Evolutionary conservation across 2,888 invertebrate genomes (phyloP), one percentile per base, ranked within the genome.

Genomic region (Drosophila picticornis): DNA sequence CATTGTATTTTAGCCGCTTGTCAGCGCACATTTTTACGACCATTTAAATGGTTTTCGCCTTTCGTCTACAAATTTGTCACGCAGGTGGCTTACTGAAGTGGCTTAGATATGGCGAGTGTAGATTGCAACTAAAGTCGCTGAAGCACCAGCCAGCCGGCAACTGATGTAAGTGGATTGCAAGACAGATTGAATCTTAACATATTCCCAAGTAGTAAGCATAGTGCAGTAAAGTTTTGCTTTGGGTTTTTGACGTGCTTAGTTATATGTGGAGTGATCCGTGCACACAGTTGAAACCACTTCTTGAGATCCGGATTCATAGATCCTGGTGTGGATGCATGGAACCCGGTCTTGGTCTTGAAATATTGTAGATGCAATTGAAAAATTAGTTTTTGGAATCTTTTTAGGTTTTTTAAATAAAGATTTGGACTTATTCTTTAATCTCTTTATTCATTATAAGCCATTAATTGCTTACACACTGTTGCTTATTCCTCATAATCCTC

Each of bases 21-120:
- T 86, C 89, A 72, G 64, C 75, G 73, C 77, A 77, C 84, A 84
- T 89, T 88, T 90, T 89, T 87, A 88, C 88, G 84, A 82, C 88
- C 79, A 80, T 88, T 90, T 88, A 89, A 88, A 88, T 90, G 88
- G 78, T 75, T 89, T 84, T 80, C 78, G 78, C 83, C 65, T 78
- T 85, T 77, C 76, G 72, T 70, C 71, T 78, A 74, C 77, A 77
- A 89, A 90, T 69, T 86, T 88, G 77, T 80, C 80, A 62, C 59
- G 40, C 77, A 67, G 72, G 56, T 56, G 56, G 56, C 38, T 56
- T 56, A 56, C 0, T 51, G 43, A 50, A 65, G 46, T 74, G 65
- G 65, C 68, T 81, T 66, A 66, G 53, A 65, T 40, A n/a, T 10
- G n/a, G 43, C 25, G 19, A 53, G n/a, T 38, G 2, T 40, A 19